A percentile compares a stretch with the other conserved stretches of the same genome.
phyloP scores from a whole-genome alignment of 2,797 vertebrate genomes.

The Margarornis squamiger region DNA sequence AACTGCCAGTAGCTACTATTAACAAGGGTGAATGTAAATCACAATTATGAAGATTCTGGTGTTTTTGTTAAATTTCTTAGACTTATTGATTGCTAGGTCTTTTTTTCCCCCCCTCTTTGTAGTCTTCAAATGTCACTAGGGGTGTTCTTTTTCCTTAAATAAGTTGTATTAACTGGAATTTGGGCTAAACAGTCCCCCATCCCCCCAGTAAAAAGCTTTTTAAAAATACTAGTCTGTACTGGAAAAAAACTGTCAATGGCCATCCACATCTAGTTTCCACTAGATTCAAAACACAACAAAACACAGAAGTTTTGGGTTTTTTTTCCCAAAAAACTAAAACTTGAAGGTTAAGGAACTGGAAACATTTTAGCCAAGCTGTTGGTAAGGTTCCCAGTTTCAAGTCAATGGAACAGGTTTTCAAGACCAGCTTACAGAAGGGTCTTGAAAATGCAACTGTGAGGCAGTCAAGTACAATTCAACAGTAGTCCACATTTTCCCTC shows the following conservation, averaged over 20 bases:
- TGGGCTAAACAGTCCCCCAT: neutral
- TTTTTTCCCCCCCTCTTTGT: neutral
- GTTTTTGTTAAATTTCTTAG: neutral
- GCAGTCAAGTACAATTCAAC: neutral
- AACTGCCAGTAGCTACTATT: neutral
- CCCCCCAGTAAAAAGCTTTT: neutral
- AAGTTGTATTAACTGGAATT: neutral
- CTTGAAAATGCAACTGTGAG: neutral
- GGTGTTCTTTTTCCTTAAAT: neutral
- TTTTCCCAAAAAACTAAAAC: neutral
- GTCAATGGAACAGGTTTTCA: neutral
- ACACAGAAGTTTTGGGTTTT: neutral
- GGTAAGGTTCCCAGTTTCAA: neutral
- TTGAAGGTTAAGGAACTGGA: neutral
- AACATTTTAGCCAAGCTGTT: neutral
- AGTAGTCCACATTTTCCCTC: neutral
- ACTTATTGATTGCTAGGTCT: neutral
- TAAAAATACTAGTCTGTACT: neutral
- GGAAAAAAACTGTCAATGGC: neutral
- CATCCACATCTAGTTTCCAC: neutral
- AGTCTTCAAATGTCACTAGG: neutral
- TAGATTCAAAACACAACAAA: neutral
- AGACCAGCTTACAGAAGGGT: neutral
- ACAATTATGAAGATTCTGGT: neutral
- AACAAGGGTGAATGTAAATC: neutral